phyloP scores from a whole-genome alignment of 2,113 vertebrate genomes.

The Neotragus pygmaeus region DNA sequence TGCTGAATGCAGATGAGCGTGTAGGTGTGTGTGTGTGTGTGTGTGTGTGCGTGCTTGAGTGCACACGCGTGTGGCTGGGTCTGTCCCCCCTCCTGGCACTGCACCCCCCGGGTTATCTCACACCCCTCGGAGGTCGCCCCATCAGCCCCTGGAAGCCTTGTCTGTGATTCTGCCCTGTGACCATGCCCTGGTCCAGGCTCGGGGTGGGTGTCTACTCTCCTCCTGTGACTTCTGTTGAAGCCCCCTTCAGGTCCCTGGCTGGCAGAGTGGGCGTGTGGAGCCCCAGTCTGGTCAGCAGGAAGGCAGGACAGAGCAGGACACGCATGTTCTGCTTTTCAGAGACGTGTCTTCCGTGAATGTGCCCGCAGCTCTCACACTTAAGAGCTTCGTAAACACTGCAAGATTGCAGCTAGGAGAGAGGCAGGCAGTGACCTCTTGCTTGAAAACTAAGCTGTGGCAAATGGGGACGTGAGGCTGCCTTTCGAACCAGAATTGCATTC shows the following conservation, averaged over 20 bases:
- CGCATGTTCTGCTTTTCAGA: background rate
- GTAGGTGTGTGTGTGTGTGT: background rate
- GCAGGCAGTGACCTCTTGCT: background rate
- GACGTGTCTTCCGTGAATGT: rapidly evolving
- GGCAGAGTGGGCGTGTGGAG: rapidly evolving
- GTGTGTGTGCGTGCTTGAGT: background rate
- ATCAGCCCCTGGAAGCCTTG: too few relatives aligned
- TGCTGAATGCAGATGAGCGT: background rate
- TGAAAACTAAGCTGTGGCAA: background rate
- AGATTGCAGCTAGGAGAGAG: background rate
- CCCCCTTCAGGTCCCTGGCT: background rate
- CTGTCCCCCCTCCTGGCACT: too few relatives aligned
- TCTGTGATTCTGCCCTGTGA: background rate
- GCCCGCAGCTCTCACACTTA: background rate
- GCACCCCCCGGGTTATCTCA: background rate
- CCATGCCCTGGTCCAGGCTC: rapidly evolving
- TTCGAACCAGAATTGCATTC: background rate
- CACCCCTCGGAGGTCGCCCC: background rate
- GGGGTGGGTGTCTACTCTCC: background rate
- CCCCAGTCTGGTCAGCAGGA: too few relatives aligned
- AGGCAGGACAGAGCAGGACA: rapidly evolving
- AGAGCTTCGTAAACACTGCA: background rate
- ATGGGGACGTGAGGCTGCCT: background rate
- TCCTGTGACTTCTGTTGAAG: rapidly evolving
- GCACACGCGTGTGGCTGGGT: background rate